phyloP scores from a whole-genome alignment of 2,113 vertebrate genomes.

The Tachycineta bicolor region DNA sequence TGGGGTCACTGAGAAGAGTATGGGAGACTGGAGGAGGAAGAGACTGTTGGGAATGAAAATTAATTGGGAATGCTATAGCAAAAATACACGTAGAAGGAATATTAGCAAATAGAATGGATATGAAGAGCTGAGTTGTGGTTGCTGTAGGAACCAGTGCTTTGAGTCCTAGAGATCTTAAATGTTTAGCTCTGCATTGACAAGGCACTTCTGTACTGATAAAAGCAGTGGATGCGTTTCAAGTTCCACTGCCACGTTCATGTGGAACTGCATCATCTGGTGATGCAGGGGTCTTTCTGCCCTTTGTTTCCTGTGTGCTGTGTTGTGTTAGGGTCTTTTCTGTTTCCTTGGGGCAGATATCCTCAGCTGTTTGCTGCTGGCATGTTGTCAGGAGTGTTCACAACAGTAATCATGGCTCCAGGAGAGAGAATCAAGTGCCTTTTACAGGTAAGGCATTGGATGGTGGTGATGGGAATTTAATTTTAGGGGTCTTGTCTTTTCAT shows the following conservation, averaged over 20 bases:
- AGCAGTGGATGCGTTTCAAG: neutral
- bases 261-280: neutral
- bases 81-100: neutral
- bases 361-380: slow-evolving; percentile 96
- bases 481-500: neutral
- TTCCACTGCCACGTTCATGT: neutral
- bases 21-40: neutral
- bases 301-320: neutral
- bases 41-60: neutral
- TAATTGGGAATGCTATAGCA: neutral
- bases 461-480: neutral
- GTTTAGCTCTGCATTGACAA: neutral
- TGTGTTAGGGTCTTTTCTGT: slow-evolving; percentile 22
- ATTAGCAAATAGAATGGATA: neutral
- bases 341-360: slow-evolving; percentile 83
- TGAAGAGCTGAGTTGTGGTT: slow-evolving; percentile 1
- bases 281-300: neutral
- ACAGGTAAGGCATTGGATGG: slow-evolving; percentile 80
- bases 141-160: slow-evolving; percentile 17
- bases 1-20: neutral
- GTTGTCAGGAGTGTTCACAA: slow-evolving; percentile 96
- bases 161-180: neutral
- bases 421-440: slow-evolving; percentile 97
- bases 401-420: slow-evolving; percentile 96
- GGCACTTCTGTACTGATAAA: neutral